Evolutionary conservation across 2,113 vertebrate species (phyloP), one percentile per base, ranked within the genome.

Genomic region (Lagopus leucura): DNA sequence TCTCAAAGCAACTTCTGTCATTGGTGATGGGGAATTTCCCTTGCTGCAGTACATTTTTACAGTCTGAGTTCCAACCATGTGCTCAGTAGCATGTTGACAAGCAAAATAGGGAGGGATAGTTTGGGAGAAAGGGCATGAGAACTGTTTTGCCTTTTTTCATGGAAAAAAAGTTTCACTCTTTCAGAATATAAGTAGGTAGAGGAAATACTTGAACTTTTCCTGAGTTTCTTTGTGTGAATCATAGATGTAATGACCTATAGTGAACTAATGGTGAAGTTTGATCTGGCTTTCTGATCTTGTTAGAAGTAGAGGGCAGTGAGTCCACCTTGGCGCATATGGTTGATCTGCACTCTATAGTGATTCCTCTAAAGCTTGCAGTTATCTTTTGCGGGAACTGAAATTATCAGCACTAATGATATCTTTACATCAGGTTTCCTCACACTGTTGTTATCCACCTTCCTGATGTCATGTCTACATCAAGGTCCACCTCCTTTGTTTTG

Each of bases 21-120:
- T 47, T 72, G 52, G 55, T 82, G 76, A 75, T 82, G 70, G 77
- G 55, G 92, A 92, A 89, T 73, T 82, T 71, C 6, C n/a, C 27
- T 91, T 6, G 30, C 88, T 92, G 73, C 40, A 72, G 8, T 90
- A 69, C 40, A 28, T 94, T 95, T 88, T 73, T 82, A 38, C 38
- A 76, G 20, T 25, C 32, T 2, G 4, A 61, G 48, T 86, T 89
- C 52, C 17, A 57, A 70, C 74, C 54, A 71, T 0, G 2, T 47
- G 22, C 36, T 64, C 50, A 52, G 74, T 18, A 55, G 28, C 22
- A 32, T 87, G 84, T 82, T 77, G 88, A 91, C 21, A 93, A 43
- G 30, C 32, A 81, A 25, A 78, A 48, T 17, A 13, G 64, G 79
- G 61, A 50, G 64, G 40, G 60, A 34, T 71, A 82, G 71, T 45